These are phyloP conservation scores for Montipora sp. DNA, from an alignment of 64 coral and sea anemone species.

Conservation along the genomic window DNA sequence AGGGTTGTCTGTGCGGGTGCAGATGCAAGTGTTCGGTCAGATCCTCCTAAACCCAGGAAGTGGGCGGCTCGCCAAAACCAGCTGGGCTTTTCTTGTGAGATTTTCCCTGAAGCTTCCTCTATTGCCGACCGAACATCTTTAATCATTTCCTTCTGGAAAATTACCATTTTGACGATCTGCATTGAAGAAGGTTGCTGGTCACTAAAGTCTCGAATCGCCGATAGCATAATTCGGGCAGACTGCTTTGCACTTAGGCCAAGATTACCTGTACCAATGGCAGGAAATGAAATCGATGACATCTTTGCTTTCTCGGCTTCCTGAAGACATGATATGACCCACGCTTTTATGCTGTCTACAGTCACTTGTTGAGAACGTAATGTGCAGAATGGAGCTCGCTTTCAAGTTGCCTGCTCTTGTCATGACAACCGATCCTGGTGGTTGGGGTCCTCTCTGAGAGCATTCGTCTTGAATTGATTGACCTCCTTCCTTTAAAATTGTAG, in stretches of 20 bases:
- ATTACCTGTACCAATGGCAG: constrained; percentile 71
- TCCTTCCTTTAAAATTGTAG: constrained; percentile 51
- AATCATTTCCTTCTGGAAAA: constrained; percentile 69
- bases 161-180: constrained; percentile 54
- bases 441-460: neutral
- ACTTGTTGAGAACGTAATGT: constrained; percentile 5
- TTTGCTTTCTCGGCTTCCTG: constrained; percentile 15
- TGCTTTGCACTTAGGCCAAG: constrained; percentile 37
- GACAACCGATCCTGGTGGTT: constrained; percentile 50
- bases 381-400: neutral
- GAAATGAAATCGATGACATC: constrained; percentile 57
- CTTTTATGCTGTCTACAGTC: neutral
- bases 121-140: constrained; percentile 36
- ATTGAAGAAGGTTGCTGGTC: constrained; percentile 27
- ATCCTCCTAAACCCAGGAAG: neutral
- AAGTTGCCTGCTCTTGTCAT: constrained; percentile 40
- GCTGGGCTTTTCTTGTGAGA: neutral
- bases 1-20: neutral
- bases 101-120: constrained; percentile 25
- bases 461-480: constrained; percentile 26
- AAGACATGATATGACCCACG: constrained; percentile 31
- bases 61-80: neutral
- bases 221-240: constrained; percentile 42
- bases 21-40: neutral
- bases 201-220: constrained; percentile 21